Percentiles rank a stretch among this genome's conserved stretches.
Conservation (phyloP, 2,113 vertebrate genomes). For the Spilogale gracilis region DNA sequence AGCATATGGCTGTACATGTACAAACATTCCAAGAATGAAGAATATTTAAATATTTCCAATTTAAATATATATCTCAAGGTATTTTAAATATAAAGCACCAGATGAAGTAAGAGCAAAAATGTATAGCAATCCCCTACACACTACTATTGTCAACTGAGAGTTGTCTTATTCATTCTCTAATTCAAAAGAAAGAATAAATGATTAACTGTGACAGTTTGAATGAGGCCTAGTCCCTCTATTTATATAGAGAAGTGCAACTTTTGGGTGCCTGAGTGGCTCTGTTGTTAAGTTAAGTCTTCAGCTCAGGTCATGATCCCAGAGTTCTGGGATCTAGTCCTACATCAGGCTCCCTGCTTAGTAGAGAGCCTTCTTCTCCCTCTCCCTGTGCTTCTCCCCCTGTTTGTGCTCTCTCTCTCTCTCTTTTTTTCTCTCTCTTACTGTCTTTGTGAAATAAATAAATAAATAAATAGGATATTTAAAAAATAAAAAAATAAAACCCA, state of each 20-base stretch:
- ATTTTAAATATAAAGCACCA: conserved; percentile 15
- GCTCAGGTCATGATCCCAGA: too few species aligned
- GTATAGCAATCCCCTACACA: neutral
- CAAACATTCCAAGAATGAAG: neutral
- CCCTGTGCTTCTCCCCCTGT: too few species aligned
- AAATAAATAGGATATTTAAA: too few species aligned
- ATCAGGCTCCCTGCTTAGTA: too few species aligned
- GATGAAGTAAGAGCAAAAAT: neutral
- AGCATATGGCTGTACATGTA: neutral
- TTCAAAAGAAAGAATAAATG: neutral
- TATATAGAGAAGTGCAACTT: neutral
- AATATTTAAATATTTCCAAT: neutral
- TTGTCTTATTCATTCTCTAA: neutral
- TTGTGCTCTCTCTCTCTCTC: too few species aligned
- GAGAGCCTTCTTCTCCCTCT: too few species aligned
- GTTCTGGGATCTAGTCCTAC: too few species aligned
- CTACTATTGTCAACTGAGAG: neutral
- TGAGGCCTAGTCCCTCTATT: neutral
- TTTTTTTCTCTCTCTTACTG: too few species aligned
- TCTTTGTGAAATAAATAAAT: too few species aligned
- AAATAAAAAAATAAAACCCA: too few species aligned
- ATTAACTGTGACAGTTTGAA: neutral
- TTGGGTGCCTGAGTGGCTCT: too few species aligned
- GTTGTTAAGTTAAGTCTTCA: too few species aligned
- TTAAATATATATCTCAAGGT: neutral